Evolutionary conservation across 2,113 vertebrate species (phyloP).

Genomic region (Microcebus griseorufus): DNA sequence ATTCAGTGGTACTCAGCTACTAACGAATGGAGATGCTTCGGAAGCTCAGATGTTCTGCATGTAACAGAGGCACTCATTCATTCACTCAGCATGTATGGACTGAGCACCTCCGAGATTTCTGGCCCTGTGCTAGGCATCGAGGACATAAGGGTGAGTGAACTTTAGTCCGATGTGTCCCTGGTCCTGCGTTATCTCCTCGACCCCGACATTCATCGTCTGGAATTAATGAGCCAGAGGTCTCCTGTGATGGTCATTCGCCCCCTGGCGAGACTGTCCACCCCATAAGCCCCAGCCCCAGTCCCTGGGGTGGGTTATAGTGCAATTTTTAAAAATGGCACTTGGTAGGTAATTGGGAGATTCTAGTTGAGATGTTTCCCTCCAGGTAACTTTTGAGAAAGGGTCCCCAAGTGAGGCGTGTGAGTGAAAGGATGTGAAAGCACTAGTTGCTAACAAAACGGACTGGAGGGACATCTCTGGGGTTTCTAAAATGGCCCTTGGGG

Average conservation of each 20-base stretch:
- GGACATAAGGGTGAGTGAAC: fast-evolving
- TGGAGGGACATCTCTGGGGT: fast-evolving
- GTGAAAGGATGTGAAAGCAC: neutral
- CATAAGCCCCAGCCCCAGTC: neutral
- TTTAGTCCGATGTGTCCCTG: fast-evolving
- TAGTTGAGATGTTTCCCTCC: neutral
- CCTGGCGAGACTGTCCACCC: neutral
- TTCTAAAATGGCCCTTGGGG: neutral
- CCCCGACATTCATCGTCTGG: neutral
- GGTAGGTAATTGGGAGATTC: neutral
- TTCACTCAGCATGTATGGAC: neutral
- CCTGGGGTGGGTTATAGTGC: neutral
- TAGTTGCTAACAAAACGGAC: neutral
- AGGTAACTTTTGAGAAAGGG: neutral
- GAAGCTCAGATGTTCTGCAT: neutral
- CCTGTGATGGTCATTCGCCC: too few relatives aligned
- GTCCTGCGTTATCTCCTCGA: neutral
- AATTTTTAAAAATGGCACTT: neutral
- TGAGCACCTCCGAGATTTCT: neutral
- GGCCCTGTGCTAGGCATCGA: neutral
- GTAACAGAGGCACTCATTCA: neutral
- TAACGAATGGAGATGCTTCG: neutral
- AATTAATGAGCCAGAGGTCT: neutral
- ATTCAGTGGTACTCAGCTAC: neutral
- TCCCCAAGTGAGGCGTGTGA: neutral